Percentiles rank a stretch among this genome's conserved stretches.
phyloP scores from a whole-genome alignment of 1,140 invertebrate genomes.

The Lutraria rhynchaena region DNA sequence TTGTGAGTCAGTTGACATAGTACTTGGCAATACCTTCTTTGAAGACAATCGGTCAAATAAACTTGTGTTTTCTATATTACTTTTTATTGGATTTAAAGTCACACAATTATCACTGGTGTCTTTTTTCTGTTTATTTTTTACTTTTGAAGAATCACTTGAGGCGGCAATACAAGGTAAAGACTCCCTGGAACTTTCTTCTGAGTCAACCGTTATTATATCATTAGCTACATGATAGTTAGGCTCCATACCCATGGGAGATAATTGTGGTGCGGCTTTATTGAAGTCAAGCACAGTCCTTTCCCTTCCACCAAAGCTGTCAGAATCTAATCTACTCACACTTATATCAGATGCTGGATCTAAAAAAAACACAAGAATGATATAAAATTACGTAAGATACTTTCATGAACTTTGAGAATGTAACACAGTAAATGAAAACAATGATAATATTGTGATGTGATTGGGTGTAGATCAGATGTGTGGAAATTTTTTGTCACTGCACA shows the following conservation, averaged over 20 bases:
- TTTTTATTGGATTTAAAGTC: no score
- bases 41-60: slow-evolving; percentile 14
- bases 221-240: not conserved
- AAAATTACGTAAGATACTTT: no score
- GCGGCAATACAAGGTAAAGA: slow-evolving; percentile 28
- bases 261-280: slow-evolving; percentile 49
- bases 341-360: not conserved
- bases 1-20: slow-evolving; percentile 44
- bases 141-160: no score
- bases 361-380: not conserved
- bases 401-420: no score
- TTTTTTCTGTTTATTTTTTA: no score
- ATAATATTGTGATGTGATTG: no score
- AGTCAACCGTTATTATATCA: slow-evolving; percentile 38
- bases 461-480: no score
- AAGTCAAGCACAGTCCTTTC: no score
- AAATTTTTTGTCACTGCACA: no score
- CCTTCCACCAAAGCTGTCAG: no score
- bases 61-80: not conserved
- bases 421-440: no score
- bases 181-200: slow-evolving; percentile 44
- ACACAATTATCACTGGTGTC: not conserved
- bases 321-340: not conserved
- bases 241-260: slow-evolving; percentile 54
- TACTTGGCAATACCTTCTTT: not conserved